Evolutionary conservation across 2,797 vertebrate genomes (phyloP), one percentile per base, ranked within the genome.

Genomic region (Catostomus latipinnis): DNA sequence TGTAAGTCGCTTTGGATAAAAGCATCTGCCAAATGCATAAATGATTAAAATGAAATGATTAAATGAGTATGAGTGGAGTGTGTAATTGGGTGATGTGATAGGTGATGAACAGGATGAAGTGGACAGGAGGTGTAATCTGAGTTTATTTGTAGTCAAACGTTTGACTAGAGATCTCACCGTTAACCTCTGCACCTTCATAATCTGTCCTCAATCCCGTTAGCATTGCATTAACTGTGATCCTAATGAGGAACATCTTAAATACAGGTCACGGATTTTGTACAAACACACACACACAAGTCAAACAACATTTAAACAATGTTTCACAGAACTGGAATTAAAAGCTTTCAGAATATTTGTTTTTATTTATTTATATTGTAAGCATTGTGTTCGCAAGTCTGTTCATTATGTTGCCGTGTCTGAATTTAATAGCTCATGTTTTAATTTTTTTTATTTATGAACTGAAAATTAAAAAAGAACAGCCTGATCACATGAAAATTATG

Each of bases 181-280:
- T 71, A 65, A 68, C 49, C 58, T 69, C 18, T 11, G 45, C 13
- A 58, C 6, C 56, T 50, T 72, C 60, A 58, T 65, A 79, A 79
- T 79, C 77, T 79, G 12, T 58, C 60, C 69, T 79, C 49, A 79
- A 79, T 79, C 77, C 45, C 14, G 52, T 79, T 78, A 78, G 58
- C 12, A 48, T 48, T 6, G 58, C 14, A 34, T 79, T 50, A 72
- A 71, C 45, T 72, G 58, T 79, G 53, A 72, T 56, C 11, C 68
- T 22, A 34, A 8, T 53, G 34, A 71, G 18, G 49, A n/a, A 78
- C 58, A 34, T 71, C 68, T 43, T 22, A 63, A 79, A 45, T 13
- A 72, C 77, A 79, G 77, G 70, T 71, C 69, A 79, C 18, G 5
- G 77, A 79, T 79, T 72, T 66, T 1, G 6, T 14, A 16, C 49